Percentiles rank a stretch among this genome's conserved stretches.
phyloP scores from a whole-genome alignment of 2,888 invertebrate genomes.

The Tetragnatha montana region DNA sequence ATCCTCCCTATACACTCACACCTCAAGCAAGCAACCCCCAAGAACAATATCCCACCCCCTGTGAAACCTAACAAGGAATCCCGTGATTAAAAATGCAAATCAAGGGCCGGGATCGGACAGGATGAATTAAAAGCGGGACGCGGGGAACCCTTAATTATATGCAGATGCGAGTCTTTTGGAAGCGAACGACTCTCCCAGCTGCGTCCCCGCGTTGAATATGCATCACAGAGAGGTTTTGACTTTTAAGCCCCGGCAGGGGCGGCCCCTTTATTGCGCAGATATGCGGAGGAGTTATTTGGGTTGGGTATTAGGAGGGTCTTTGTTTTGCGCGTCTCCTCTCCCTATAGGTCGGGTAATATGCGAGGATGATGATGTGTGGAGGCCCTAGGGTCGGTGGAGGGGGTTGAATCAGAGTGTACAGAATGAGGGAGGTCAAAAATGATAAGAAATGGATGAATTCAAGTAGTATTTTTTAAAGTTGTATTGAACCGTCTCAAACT shows the following conservation, averaged over 20 bases:
- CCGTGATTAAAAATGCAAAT: constrained; percentile 68
- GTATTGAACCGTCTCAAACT: no score
- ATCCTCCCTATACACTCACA: not conserved
- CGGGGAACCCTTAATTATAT: constrained; percentile 41
- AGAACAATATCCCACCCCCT: constrained; percentile 16
- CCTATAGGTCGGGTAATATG: not conserved
- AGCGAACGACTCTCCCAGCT: constrained; percentile 65
- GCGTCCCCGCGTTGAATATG: constrained; percentile 63
- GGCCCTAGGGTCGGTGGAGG: no score
- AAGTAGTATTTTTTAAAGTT: no score
- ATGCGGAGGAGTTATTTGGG: constrained; percentile 4
- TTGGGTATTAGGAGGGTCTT: not conserved
- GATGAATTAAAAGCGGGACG: constrained; percentile 62
- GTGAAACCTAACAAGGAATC: not conserved
- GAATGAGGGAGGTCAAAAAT: no score
- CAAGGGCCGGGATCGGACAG: constrained; percentile 10
- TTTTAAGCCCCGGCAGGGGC: constrained; percentile 11
- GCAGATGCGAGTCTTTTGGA: constrained; percentile 61
- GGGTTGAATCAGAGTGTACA: no score
- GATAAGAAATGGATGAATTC: no score
- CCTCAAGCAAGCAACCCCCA: no score
- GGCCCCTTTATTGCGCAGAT: not conserved
- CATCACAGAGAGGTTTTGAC: constrained; percentile 37
- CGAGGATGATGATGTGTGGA: constrained; percentile 13
- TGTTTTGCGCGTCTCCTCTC: constrained; percentile 16